A percentile compares a stretch with the other conserved stretches of the same genome.
Conservation (phyloP, 2,888 invertebrate species). For the Dasypolia templi region DNA sequence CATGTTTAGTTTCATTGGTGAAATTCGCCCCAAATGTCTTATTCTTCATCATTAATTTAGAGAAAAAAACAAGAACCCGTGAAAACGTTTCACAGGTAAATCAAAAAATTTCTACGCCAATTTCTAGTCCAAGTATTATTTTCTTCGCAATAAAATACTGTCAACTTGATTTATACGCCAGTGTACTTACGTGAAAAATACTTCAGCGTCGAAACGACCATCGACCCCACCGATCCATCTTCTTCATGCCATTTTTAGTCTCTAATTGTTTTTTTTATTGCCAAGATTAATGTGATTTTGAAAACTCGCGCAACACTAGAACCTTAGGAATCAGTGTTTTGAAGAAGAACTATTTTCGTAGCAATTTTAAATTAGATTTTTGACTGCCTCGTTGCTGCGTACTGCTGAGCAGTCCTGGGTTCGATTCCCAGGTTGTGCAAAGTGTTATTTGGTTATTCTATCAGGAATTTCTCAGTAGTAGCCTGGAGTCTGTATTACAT, state of each 20-base stretch:
- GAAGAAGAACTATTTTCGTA: neutral
- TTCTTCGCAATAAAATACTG: constrained; percentile 73
- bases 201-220: constrained; percentile 67
- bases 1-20: neutral
- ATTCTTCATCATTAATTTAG: neutral
- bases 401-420: too few relatives aligned
- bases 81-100: constrained; percentile 21
- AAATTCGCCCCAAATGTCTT: too few relatives aligned
- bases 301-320: neutral
- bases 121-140: constrained; percentile 73
- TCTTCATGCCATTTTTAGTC: constrained; percentile 68
- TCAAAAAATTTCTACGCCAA: constrained; percentile 58
- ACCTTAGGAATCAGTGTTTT: neutral
- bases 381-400: too few relatives aligned
- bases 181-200: constrained; percentile 76
- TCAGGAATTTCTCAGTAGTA: too few relatives aligned
- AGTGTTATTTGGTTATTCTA: too few relatives aligned
- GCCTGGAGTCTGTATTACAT: too few relatives aligned
- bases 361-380: neutral
- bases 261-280: constrained; percentile 71
- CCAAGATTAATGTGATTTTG: constrained; percentile 53
- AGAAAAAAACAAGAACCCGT: neutral
- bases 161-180: constrained; percentile 82
- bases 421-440: too few relatives aligned
- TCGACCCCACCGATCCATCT: constrained; percentile 74